phyloP scores from a whole-genome alignment of 1,140 invertebrate genomes.

The Drosophila ohnishii region DNA sequence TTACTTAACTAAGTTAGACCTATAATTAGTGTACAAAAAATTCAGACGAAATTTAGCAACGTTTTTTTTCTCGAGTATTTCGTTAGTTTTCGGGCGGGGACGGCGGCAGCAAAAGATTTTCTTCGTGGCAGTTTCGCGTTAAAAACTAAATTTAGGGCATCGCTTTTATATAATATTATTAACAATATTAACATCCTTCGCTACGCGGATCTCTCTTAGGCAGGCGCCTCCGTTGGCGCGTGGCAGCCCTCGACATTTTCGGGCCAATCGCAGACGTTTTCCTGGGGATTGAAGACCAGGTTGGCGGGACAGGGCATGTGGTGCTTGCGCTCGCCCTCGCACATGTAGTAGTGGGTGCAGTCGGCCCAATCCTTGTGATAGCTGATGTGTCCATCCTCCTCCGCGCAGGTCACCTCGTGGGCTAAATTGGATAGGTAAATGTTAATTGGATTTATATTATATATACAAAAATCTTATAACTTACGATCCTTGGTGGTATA shows the following conservation, averaged over 20 bases:
- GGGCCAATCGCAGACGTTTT: conserved; percentile 98
- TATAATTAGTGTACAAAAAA: conserved; percentile 69
- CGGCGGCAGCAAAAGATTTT: conserved; percentile 48
- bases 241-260: conserved; percentile 96
- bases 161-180: conserved; percentile 67
- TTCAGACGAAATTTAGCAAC: conserved; percentile 69
- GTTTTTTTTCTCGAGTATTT: conserved; percentile 57
- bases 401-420: conserved; percentile 94
- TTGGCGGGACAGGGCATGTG: conserved; percentile 98
- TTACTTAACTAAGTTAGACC: conserved; percentile 68
- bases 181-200: conserved; percentile 48
- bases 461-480: conserved; percentile 52
- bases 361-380: conserved; percentile 95
- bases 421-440: conserved; percentile 86
- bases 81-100: conserved; percentile 44
- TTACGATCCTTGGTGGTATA: conserved; percentile 95
- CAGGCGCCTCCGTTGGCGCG: conserved; percentile 90
- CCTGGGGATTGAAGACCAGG: conserved; percentile 95
- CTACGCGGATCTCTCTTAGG: conserved; percentile 39
- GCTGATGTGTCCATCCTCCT: conserved; percentile 96
- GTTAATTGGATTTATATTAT: not conserved
- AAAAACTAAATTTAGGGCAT: conserved; percentile 67
- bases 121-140: conserved; percentile 63
- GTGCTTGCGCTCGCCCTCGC: conserved; percentile 96
- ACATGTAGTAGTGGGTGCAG: conserved; percentile 97